These are phyloP conservation scores for Cotesia typhae DNA, from an alignment of 1,140 invertebrate genomes.

Conservation along the genomic window DNA sequence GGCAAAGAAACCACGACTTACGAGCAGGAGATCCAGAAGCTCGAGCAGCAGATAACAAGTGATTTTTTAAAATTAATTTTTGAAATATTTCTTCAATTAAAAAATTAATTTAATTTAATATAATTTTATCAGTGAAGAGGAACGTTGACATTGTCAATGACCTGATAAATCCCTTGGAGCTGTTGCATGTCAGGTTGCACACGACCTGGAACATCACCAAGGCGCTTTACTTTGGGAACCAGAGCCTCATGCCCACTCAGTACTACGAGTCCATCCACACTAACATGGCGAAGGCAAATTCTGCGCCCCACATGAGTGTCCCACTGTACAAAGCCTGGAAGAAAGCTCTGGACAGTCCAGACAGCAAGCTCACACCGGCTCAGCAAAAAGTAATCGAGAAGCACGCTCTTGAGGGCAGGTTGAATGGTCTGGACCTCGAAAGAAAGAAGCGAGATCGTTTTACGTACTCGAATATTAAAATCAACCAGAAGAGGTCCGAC, in stretches of 20 bases:
- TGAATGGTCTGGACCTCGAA: slow-evolving; percentile 77
- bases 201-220: slow-evolving; percentile 88
- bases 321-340: slow-evolving; percentile 76
- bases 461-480: slow-evolving; percentile 63
- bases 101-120: slow-evolving; percentile 34
- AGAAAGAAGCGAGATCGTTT: slow-evolving; percentile 53
- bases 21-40: slow-evolving; percentile 77
- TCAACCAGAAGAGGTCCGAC: slow-evolving; percentile 58
- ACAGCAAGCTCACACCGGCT: slow-evolving; percentile 71
- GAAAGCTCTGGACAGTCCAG: slow-evolving; percentile 66
- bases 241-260: slow-evolving; percentile 79
- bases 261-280: slow-evolving; percentile 79
- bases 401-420: slow-evolving; percentile 80
- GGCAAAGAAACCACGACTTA: slow-evolving; percentile 84
- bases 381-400: slow-evolving; percentile 79
- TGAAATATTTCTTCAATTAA: slow-evolving; percentile 18
- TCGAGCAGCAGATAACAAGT: slow-evolving; percentile 65
- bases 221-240: slow-evolving; percentile 82
- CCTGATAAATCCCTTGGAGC: slow-evolving; percentile 82
- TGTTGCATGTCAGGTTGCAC: slow-evolving; percentile 75
- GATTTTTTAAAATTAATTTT: slow-evolving; percentile 34
- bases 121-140: slow-evolving; percentile 48
- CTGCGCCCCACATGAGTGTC: slow-evolving; percentile 73
- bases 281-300: slow-evolving; percentile 72
- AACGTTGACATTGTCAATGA: slow-evolving; percentile 74